phyloP scores from a whole-genome alignment of 2,113 vertebrate genomes.

The Seriola quinqueradiata region DNA sequence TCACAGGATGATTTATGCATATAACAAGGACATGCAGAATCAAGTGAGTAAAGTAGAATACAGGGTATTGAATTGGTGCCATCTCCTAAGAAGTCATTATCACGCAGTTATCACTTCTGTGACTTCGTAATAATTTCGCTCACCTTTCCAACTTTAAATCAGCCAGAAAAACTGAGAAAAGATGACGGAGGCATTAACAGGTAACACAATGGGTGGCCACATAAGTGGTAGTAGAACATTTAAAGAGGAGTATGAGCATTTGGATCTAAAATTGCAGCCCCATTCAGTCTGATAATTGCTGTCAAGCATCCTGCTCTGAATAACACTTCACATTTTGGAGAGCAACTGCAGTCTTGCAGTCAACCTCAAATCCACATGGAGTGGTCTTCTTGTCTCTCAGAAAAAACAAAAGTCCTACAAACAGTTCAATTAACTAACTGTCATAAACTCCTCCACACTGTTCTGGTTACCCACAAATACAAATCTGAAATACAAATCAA shows the following conservation, averaged over 20 bases:
- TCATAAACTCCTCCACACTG: too few species aligned
- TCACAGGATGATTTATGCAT: background rate
- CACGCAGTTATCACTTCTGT: conserved; percentile 31
- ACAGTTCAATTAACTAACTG: background rate
- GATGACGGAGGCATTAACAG: conserved; percentile 59
- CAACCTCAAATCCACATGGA: background rate
- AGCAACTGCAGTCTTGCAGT: background rate
- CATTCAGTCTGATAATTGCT: conserved; percentile 65
- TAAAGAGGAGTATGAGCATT: conserved; percentile 57
- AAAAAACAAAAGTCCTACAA: background rate
- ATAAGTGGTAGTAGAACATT: conserved; percentile 56
- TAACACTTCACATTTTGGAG: conserved; percentile 7
- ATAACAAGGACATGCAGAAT: background rate
- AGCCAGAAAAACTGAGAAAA: conserved; percentile 43
- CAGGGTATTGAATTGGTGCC: background rate
- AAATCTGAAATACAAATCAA: background rate
- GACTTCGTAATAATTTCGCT: conserved; percentile 66
- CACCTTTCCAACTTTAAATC: conserved; percentile 68
- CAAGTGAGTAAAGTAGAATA: background rate
- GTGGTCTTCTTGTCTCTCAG: background rate
- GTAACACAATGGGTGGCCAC: conserved; percentile 19
- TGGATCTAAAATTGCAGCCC: conserved; percentile 57
- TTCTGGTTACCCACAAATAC: background rate
- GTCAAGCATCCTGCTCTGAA: conserved; percentile 37
- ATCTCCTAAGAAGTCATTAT: conserved; percentile 11